These are phyloP conservation scores for Periparus ater DNA, from an alignment of 2,797 vertebrate species.

Conservation along the genomic window DNA sequence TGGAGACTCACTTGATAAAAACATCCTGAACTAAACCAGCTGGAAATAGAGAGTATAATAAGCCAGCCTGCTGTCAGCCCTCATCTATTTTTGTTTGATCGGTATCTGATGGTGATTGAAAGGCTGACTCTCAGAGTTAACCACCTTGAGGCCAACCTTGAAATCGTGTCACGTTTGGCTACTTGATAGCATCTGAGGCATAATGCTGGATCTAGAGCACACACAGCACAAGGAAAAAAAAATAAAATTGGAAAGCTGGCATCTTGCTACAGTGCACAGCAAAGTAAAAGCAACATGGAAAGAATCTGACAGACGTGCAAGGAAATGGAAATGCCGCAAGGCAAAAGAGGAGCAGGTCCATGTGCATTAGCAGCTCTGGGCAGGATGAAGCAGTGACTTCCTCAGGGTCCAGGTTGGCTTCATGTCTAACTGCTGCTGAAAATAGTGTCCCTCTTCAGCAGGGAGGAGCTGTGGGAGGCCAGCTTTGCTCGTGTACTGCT, in stretches of 20 bases:
- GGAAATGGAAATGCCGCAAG: background rate
- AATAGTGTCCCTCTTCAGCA: background rate
- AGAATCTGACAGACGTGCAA: background rate
- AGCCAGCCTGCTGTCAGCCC: background rate
- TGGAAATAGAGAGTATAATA: conserved; percentile 49
- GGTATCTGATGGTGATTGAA: conserved; percentile 61
- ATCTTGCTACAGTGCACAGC: background rate
- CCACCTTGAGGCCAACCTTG: conserved; percentile 68
- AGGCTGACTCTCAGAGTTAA: conserved; percentile 15
- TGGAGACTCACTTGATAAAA: background rate
- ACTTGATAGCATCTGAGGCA: conserved; percentile 12
- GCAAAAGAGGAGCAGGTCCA: background rate
- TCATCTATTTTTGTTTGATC: conserved; percentile 58
- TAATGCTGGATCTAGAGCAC: background rate
- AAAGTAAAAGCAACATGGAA: background rate
- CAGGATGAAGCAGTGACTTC: background rate
- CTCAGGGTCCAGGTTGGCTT: background rate
- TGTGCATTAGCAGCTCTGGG: background rate
- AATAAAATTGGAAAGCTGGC: background rate
- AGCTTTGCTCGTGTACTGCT: background rate
- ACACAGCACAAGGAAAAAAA: background rate
- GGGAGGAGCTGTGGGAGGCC: background rate
- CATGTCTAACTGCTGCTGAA: background rate
- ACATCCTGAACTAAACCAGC: conserved; percentile 42
- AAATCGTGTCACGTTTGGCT: conserved; percentile 19